Percentiles rank a stretch among this genome's conserved stretches.
Evolutionary conservation across 2,888 invertebrate genomes (phyloP).

Genomic region (Ochropleura leucogaster): DNA sequence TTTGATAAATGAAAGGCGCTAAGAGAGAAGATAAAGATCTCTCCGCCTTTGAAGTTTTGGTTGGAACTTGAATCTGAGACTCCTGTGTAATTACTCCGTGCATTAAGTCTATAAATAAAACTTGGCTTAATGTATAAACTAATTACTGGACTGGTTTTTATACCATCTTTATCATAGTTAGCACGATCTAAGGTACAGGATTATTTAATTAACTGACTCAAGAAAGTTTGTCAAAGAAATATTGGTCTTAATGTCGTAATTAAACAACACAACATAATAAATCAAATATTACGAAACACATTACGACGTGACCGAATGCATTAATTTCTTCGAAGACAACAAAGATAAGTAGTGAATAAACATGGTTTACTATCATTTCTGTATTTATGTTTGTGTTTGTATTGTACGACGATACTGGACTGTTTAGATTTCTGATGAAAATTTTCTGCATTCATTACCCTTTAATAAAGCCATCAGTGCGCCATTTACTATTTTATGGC

Average conservation of each 20-base stretch:
- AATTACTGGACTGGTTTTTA: conserved; percentile 6
- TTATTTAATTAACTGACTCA: background rate
- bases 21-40: conserved; percentile 52
- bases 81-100: conserved; percentile 40
- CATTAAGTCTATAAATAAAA: conserved; percentile 23
- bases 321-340: conserved; percentile 73
- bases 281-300: conserved; percentile 42
- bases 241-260: conserved; percentile 20
- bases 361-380: conserved; percentile 67
- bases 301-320: conserved; percentile 62
- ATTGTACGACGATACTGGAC: conserved; percentile 69
- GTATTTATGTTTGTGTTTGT: conserved; percentile 66
- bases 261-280: conserved; percentile 26
- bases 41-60: conserved; percentile 53
- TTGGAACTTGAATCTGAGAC: conserved; percentile 33
- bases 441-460: conserved; percentile 61
- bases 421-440: conserved; percentile 69
- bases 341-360: conserved; percentile 71
- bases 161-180: conserved; percentile 1
- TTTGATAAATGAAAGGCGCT: conserved; percentile 59
- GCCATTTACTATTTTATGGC: conserved; percentile 46
- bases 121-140: conserved; percentile 2
- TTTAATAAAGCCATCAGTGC: conserved; percentile 43
- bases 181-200: conserved; percentile 2
- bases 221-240: conserved; percentile 7